Base-by-base conservation (phyloP, 2,797 vertebrate genomes). In the Crocidura indochinensis region DNA sequence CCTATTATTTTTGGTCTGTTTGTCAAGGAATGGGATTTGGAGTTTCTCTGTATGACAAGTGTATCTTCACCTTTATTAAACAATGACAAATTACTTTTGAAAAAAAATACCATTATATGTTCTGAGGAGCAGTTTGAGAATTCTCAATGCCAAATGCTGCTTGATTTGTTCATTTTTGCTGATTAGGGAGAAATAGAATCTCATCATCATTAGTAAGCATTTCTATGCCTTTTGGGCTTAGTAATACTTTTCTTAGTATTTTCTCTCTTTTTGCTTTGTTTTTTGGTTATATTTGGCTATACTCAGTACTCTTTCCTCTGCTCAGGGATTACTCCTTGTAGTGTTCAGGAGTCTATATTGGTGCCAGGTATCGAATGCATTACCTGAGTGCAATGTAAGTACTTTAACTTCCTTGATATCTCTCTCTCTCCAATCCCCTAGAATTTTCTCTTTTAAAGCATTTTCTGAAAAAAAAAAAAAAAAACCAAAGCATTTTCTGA, bases 1-100 rank as follows among this genome's bases (percentile, higher is more conserved):
- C 44, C 20, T 84, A 29, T 69, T 80, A 38, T 86, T 73, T 24
- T 17, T 22, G 44, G 12, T 10, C 1, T 38, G 2, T 75, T 8
- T 47, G 31, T 82, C 80, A 71, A 83, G 3, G 22, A 68, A 38
- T 49, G 67, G 22, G 19, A 79, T 78, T 68, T 69, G 74, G 44
- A 68, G 60, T 24, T 75, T 83, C 15, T 49, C 76, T 51, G 56
- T 15, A n/a, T 69, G 26, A 8, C 47, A 19, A n/a, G 27, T 46
- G 7, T n/a, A 75, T 53, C 56, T 85, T 86, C 29, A 60, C 4
- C 29, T 85, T 82, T 79, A 62, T 44, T 82, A 92, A 17, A 27
- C 84, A 60, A 64, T 72, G 76, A 29, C 47, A 90, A 88, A 88
- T 69, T 74, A 31, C 53, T 82, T 86, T 88, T 80, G 79, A 68